These are phyloP conservation scores for Turritopsis dohrnii DNA, from an alignment of 30 jellyfish, hydroid and myxozoan genomes.

Conservation along the genomic window DNA sequence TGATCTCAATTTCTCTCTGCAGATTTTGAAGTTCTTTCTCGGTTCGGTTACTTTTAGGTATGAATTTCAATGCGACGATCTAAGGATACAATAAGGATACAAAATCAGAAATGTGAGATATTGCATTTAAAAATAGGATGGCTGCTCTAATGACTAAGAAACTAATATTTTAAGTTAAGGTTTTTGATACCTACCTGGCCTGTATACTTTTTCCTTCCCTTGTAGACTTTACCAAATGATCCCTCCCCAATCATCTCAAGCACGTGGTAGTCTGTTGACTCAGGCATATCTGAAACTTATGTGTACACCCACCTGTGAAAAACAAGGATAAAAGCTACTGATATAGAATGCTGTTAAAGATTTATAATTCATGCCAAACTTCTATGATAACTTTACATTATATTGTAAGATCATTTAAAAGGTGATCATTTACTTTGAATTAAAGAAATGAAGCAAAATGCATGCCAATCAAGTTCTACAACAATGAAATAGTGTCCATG, in stretches of 20 bases:
- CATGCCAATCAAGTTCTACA: no score
- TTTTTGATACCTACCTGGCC: constrained; percentile 62
- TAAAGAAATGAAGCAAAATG: no score
- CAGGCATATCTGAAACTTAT: neutral
- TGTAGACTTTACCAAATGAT: constrained; percentile 93
- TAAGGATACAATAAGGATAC: constrained; percentile 2
- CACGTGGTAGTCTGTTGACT: constrained; percentile 79
- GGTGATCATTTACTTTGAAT: no score
- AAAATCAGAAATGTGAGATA: no score
- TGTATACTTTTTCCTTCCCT: constrained; percentile 75
- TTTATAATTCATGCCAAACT: no score
- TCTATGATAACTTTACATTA: no score
- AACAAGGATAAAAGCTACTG: no score
- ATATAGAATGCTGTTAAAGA: no score
- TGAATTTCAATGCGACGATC: constrained; percentile 96
- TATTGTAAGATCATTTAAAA: no score
- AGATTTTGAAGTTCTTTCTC: constrained; percentile 83
- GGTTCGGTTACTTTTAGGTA: constrained; percentile 78
- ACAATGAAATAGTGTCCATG: no score
- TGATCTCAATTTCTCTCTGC: constrained; percentile 89
- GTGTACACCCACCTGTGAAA: neutral
- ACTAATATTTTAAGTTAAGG: neutral
- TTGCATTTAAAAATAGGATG: no score
- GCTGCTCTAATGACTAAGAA: no score
- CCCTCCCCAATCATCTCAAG: constrained; percentile 98